Evolutionary conservation across 1,140 invertebrate genomes (phyloP).

Genomic region (Cylas formicarius): DNA sequence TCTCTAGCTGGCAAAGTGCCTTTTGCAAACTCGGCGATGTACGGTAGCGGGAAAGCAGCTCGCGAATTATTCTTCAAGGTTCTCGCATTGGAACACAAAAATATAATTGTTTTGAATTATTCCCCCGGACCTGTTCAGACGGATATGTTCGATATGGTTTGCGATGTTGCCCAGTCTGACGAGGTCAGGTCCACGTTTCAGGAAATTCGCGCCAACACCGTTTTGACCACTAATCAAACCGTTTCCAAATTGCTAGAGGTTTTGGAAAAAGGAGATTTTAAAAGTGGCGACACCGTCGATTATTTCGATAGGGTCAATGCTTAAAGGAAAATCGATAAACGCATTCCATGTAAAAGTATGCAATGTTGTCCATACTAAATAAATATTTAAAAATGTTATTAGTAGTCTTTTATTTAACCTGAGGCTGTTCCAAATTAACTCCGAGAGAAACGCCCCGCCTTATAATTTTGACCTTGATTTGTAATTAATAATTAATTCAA

Average conservation of each 20-base stretch:
- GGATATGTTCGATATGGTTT: constrained; percentile 72
- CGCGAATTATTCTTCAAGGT: constrained; percentile 86
- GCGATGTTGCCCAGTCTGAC: constrained; percentile 50
- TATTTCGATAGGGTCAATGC: constrained; percentile 59
- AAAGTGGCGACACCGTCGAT: constrained; percentile 79
- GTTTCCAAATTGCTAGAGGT: constrained; percentile 65
- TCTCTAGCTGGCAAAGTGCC: constrained; percentile 75
- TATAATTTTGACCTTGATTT: too few species aligned
- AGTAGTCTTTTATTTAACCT: too few species aligned
- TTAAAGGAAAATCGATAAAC: background rate
- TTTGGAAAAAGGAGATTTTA: constrained; percentile 64
- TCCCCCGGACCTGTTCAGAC: constrained; percentile 90
- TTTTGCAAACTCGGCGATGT: constrained; percentile 67
- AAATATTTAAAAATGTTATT: too few species aligned
- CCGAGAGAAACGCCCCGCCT: too few species aligned
- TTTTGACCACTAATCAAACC: constrained; percentile 71
- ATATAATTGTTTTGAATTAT: constrained; percentile 79
- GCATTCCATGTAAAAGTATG: background rate
- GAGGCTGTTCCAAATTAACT: too few species aligned
- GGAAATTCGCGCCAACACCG: constrained; percentile 46
- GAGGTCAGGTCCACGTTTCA: constrained; percentile 57
- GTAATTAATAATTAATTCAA: too few species aligned
- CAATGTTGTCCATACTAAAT: background rate
- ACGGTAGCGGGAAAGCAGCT: constrained; percentile 84
- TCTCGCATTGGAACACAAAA: constrained; percentile 72